These are phyloP conservation scores for Leguminivora glycinivorella DNA, from an alignment of 1,140 invertebrate species.

Conservation along the genomic window DNA sequence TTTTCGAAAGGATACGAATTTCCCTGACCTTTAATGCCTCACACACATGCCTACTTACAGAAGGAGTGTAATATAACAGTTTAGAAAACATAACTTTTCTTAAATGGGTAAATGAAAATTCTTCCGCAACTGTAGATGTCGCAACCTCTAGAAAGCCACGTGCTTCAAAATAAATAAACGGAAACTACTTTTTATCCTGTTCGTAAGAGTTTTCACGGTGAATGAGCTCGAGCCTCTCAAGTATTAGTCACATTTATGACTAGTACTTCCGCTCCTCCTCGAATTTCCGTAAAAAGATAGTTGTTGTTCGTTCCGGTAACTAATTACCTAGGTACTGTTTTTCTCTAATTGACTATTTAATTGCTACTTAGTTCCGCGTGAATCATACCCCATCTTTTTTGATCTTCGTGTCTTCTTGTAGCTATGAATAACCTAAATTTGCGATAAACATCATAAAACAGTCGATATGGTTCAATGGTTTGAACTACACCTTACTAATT, in stretches of 20 bases:
- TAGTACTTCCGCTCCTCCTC: neutral
- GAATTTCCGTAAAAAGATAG: conserved; percentile 3
- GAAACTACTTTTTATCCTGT: neutral
- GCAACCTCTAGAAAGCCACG: neutral
- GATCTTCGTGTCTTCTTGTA: neutral
- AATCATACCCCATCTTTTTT: neutral
- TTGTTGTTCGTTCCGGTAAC: neutral
- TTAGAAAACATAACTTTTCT: too few relatives aligned
- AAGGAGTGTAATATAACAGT: too few relatives aligned
- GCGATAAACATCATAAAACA: neutral
- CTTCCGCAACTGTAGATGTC: neutral
- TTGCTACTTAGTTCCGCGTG: neutral
- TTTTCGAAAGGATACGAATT: too few relatives aligned
- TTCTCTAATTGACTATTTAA: neutral
- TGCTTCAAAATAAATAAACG: neutral
- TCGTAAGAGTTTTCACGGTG: neutral
- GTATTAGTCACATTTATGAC: conserved; percentile 6
- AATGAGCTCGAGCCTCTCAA: neutral
- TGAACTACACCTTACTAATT: neutral
- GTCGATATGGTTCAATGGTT: neutral
- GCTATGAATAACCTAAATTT: neutral
- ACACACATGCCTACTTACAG: too few relatives aligned
- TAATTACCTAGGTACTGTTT: conserved; percentile 8
- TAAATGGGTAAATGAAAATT: too few relatives aligned
- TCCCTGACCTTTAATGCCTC: too few relatives aligned